Percentiles rank a stretch among this genome's conserved stretches.
These are phyloP conservation scores for Myotis daubentonii DNA, from an alignment of 2,797 vertebrate genomes.

Conservation along the genomic window DNA sequence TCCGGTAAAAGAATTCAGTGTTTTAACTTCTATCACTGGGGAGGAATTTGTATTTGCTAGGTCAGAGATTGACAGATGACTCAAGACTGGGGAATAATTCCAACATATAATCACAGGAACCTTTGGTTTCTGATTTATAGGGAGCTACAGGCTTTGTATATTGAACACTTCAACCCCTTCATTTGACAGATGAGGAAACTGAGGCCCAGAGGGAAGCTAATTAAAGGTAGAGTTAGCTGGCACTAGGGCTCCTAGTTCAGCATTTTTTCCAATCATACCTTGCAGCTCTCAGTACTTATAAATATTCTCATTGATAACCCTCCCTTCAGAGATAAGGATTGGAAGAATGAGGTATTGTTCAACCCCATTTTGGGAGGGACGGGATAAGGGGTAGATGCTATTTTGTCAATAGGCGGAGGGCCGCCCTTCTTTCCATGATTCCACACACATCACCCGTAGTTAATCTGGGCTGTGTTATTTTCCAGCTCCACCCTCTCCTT, in stretches of 20 bases:
- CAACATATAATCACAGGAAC: slow-evolving; percentile 31
- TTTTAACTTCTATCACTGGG: slow-evolving; percentile 39
- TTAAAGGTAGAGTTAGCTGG: neutral
- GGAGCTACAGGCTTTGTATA: neutral
- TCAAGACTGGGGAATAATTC: slow-evolving; percentile 27
- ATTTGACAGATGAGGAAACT: neutral
- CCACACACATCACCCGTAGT: neutral
- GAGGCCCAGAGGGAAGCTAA: neutral
- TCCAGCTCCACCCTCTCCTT: slow-evolving; percentile 17
- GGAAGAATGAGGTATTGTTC: neutral
- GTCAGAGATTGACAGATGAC: slow-evolving; percentile 36
- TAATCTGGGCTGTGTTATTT: neutral
- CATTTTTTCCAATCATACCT: neutral
- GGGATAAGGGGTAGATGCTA: neutral
- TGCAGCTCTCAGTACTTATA: neutral
- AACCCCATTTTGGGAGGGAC: neutral
- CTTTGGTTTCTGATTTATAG: slow-evolving; percentile 28
- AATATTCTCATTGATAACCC: neutral
- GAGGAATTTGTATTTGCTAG: slow-evolving; percentile 52
- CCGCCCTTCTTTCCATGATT: neutral
- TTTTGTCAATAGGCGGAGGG: neutral
- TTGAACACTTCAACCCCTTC: slow-evolving; percentile 4
- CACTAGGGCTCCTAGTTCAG: neutral
- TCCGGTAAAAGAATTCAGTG: slow-evolving; percentile 38
- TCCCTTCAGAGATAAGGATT: neutral